Percentiles rank a stretch among this genome's conserved stretches.
phyloP scores from a whole-genome alignment of 1,140 invertebrate genomes.

The Steinernema feltiae region DNA sequence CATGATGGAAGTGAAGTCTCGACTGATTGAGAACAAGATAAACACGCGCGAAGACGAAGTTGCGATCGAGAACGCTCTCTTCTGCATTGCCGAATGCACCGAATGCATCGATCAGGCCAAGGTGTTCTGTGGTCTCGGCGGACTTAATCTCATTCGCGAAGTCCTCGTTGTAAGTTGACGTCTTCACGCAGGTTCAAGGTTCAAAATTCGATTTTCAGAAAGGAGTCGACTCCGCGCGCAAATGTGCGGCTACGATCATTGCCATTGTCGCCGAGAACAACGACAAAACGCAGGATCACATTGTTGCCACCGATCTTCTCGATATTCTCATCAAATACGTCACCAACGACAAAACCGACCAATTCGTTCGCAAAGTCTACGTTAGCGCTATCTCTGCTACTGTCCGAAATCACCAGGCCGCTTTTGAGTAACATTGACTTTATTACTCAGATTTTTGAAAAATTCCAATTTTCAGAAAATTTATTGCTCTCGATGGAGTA shows the following conservation, averaged over 20 bases:
- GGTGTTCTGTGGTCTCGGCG: background rate
- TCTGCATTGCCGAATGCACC: background rate
- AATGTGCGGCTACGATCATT: background rate
- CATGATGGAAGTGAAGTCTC: background rate
- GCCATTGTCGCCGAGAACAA: background rate
- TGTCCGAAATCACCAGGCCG: background rate
- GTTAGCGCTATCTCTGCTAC: background rate
- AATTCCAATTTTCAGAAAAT: background rate
- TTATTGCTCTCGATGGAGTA: background rate
- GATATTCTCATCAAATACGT: background rate
- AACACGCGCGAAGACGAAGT: background rate
- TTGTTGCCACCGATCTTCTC: background rate
- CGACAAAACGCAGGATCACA: background rate
- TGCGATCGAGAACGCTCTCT: background rate
- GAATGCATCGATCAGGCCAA: background rate
- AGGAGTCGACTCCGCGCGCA: too few species aligned
- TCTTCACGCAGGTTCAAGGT: too few species aligned
- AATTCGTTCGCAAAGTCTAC: background rate
- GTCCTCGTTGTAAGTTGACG: background rate
- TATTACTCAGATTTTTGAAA: background rate
- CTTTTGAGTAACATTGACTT: background rate
- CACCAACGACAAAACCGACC: background rate
- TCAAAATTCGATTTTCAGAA: too few species aligned
- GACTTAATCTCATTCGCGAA: background rate
- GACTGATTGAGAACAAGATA: background rate